Percentiles rank a stretch among this genome's conserved stretches.
These are phyloP conservation scores for Cantharis nigra DNA, from an alignment of 2,888 invertebrate genomes.

Conservation along the genomic window DNA sequence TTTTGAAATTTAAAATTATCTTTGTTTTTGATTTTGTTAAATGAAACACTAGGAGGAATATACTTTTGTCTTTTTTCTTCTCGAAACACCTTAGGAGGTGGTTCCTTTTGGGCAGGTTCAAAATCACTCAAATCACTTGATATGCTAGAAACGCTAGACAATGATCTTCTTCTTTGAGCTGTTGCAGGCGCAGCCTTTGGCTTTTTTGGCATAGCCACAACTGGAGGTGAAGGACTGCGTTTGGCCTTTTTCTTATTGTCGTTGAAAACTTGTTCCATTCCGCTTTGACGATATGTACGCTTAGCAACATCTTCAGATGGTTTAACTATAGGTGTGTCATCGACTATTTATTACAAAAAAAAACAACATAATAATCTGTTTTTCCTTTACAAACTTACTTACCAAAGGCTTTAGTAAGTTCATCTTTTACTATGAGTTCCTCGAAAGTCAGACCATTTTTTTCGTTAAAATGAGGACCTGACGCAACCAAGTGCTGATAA, in stretches of 20 bases:
- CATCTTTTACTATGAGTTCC: conserved; percentile 56
- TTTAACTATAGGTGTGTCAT: conserved; percentile 14
- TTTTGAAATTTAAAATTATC: background rate
- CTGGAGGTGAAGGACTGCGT: conserved; percentile 62
- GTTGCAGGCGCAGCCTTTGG: conserved; percentile 30
- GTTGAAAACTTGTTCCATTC: conserved; percentile 19
- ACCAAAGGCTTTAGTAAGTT: conserved; percentile 48
- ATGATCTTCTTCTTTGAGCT: conserved; percentile 53
- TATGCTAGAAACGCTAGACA: conserved; percentile 60
- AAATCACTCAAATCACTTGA: conserved; percentile 53
- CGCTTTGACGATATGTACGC: conserved; percentile 34
- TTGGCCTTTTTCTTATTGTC: conserved; percentile 18
- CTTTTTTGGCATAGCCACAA: conserved; percentile 57
- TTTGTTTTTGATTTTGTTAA: background rate
- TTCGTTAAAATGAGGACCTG: conserved; percentile 70
- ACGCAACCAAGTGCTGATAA: conserved; percentile 67
- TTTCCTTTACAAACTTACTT: background rate
- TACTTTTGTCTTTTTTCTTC: background rate
- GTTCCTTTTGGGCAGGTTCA: conserved; percentile 25
- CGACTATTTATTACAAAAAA: background rate
- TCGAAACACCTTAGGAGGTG: background rate
- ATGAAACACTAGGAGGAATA: background rate
- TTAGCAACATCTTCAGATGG: conserved; percentile 31
- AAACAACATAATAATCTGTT: background rate
- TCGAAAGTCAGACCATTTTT: conserved; percentile 61